These are phyloP conservation scores for Myotis davidii DNA, from an alignment of 2,113 vertebrate genomes.

Conservation along the genomic window DNA sequence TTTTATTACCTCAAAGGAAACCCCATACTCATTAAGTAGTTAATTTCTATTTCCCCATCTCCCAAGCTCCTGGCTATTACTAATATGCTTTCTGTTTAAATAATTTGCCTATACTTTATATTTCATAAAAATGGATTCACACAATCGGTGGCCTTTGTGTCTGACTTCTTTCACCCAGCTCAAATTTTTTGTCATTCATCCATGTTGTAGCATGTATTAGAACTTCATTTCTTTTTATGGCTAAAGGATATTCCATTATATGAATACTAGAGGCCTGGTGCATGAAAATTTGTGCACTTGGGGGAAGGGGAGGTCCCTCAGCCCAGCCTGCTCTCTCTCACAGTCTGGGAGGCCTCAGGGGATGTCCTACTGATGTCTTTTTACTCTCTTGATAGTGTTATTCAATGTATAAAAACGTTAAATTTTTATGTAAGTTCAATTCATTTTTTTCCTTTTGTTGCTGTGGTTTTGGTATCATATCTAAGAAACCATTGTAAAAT, in stretches of 20 bases:
- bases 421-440: background rate
- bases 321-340: too few relatives aligned
- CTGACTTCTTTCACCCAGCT: background rate
- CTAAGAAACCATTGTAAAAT: background rate
- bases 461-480: background rate
- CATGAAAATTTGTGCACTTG: too few relatives aligned
- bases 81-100: background rate
- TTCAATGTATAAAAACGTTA: background rate
- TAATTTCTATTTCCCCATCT: background rate
- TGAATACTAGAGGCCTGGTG: background rate
- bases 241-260: background rate
- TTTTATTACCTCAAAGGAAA: background rate
- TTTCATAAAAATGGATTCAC: background rate
- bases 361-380: background rate
- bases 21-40: background rate
- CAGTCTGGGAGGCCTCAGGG: too few relatives aligned
- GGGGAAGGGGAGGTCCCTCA: too few relatives aligned
- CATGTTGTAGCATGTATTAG: background rate
- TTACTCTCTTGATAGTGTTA: background rate
- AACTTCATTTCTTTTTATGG: background rate
- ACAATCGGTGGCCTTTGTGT: background rate
- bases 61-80: background rate
- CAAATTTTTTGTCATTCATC: background rate
- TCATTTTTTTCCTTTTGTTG: background rate
- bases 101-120: background rate